Evolutionary conservation across 1,140 invertebrate genomes (phyloP), one percentile per base, ranked within the genome.

Genomic region (Penaeus chinensis): DNA sequence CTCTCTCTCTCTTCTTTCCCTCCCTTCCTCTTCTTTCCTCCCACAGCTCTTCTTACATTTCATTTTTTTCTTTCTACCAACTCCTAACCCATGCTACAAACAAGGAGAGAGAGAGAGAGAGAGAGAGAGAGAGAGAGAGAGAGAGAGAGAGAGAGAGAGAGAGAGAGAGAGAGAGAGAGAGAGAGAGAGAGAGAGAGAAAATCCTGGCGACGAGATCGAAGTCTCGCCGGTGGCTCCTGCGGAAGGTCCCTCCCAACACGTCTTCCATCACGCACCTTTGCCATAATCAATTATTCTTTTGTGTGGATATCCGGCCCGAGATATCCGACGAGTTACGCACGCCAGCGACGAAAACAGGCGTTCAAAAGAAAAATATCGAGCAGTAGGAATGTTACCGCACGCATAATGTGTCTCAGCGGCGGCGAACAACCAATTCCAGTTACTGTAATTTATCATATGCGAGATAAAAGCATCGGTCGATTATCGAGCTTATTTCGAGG

Each of bases 101-200:
- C 54, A 54, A 54, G 54, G 10, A 81, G 61, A 81, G 79, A 81
- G 79, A 81, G 79, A 81, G 79, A 81, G 79, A 81, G 79, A 81
- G 79, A 81, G 78, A 82, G 80, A 82, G 62, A 63, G 61, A 78
- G 76, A 78, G 76, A 78, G 76, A 78, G 76, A 78, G 76, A 78
- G 76, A 78, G 76, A 78, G 76, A 78, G 76, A 78, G 76, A 78
- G 76, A 78, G 76, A 78, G 76, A 78, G 76, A 78, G 76, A 78
- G 76, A 78, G 76, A 78, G 76, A 78, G 76, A 78, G 79, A 82
- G 79, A 65, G 62, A 42, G 4, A 42, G 37, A 42, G 4, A 66
- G 24, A 66, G 24, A 71, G 66, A 71, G 18, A 19, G 11, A 71
- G 66, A 71, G 66, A 71, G 32, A 19, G 11, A 19, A 13, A 71